Evolutionary conservation across 2,888 invertebrate genomes (phyloP), one percentile per base, ranked within the genome.

Genomic region (Syritta pipiens): DNA sequence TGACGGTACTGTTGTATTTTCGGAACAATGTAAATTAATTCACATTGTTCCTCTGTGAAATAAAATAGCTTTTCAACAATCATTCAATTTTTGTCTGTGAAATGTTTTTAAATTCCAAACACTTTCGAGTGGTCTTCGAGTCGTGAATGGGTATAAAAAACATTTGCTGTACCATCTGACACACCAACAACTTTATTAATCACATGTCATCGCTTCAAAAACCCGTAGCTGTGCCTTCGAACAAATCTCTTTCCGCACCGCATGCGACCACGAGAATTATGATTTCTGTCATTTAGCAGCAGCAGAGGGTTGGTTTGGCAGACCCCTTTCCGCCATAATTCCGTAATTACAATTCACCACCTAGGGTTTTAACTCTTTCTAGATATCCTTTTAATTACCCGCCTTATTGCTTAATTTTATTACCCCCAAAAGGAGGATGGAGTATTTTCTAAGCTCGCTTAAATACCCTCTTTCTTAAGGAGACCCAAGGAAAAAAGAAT

Each of bases 371-470:
- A 68, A 62, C 60, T 62, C 68, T 35, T 40, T 68, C 46, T 68
- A 62, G 44, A 62, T 62, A 62, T 55, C 22, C 24, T 62, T 76
- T 76, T 76, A 76, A 69, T 76, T 69, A 44, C 65, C 63, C 57
- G n/a, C 26, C 62, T 69, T 63, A 69, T 44, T 57, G 63, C 69
- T 76, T 63, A 63, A 63, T 76, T 76, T 59, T 53, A 63, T 59
- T 69, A 28, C 69, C 44, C 55, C 35, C n/a, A n/a, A n/a, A n/a
- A n/a, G n/a, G n/a, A n/a, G n/a, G n/a, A n/a, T n/a, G n/a, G n/a
- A n/a, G n/a, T n/a, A n/a, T n/a, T n/a, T n/a, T n/a, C 17, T 14
- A 37, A 10, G 6, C 7, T 7, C 28, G 24, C 20, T 62, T n/a
- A n/a, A 37, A 49, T 49, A 32, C 32, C 44, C 35, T 35, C 20